Evolutionary conservation across 2,888 invertebrate genomes (phyloP), one percentile per base, ranked within the genome.

Genomic region (Sphaeridia pumilis): DNA sequence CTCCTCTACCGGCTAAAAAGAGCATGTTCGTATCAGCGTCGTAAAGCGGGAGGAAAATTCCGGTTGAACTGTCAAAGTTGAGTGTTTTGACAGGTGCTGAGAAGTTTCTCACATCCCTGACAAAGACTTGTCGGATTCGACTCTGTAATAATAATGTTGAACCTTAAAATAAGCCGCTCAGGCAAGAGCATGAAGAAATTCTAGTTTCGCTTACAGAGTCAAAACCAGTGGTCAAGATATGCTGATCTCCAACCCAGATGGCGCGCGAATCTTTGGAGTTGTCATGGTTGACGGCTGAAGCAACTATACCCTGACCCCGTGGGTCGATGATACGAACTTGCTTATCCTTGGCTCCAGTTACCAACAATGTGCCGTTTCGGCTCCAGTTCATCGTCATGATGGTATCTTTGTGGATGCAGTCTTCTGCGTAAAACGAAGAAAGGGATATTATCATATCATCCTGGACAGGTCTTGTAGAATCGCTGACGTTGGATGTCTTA

Each of bases 11-110:
- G 51, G 88, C 87, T 54, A 95, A 74, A 75, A 94, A 93, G 56
- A 94, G 76, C 90, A 95, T 92, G 66, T 86, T 86, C 36, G 95
- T 94, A 68, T 95, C 94, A 14, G 84, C 74, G 73, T 95, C 95
- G 70, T 81, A 93, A 4, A 94, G 75, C 0, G 94, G 94, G 78
- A 94, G 89, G 58, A 94, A 74, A 56, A 92, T 84, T 26, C 80
- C 80, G 65, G 64, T 61, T 2, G 64, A 61, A 52, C 61, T 61
- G 24, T 61, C 61, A 45, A 60, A 61, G 42, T 54, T 58, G 21
- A 59, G 47, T 1, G 61, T 52, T 24, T 59, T 61, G 5, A 61
- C 55, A 0, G 84, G 82, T 70, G 44, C 28, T 5, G 44, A 27
- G 14, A 50, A 54, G 68, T 87, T 88, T 57, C 92, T 78, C 47